Base-by-base conservation (phyloP, 2,797 vertebrate genomes). In the Sarcophilus harrisii region DNA sequence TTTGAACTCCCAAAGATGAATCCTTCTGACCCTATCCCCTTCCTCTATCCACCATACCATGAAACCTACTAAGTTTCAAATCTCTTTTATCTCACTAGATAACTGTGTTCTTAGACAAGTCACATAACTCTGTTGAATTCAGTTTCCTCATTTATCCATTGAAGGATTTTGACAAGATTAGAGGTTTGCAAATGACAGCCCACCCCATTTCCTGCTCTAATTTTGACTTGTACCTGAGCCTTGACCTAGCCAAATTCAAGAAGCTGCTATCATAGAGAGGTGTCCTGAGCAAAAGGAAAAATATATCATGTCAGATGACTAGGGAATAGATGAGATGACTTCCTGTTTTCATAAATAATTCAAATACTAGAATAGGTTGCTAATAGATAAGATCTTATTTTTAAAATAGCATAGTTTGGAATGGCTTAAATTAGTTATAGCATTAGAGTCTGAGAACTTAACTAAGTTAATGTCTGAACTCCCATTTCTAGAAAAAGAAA, bases 401-500 rank as follows among this genome's bases (percentile, higher is more conserved):
- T 97, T 97, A 98, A 73, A 73, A 97, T 97, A 96, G 58, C 93
- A 57, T 97, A 97, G 96, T 96, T 95, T 97, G 94, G 93, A 81
- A 94, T 96, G 95, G 96, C 97, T 96, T 97, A 96, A 97, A 96
- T 95, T 92, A 91, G 93, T 92, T 32, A 30, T 94, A 95, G 95
- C 95, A n/a, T 95, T 94, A 30, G 57, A 96, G 97, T 91, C 93
- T 97, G 94, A 66, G 92, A 96, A 90, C 90, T 94, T 96, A 97
- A 94, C 4, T 87, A 95, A 45, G 94, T 95, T 95, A 98, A 97
- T 97, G 95, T 94, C 97, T 95, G 95, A 81, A 91, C 89, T 12
- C 92, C 94, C 58, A 92, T 92, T 93, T 97, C 94, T 94, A 89
- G 89, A 52, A 52, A 59, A 96, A 96, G 95, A 89, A 92, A 90